Evolutionary conservation across 2,113 vertebrate species (phyloP), one percentile per base, ranked within the genome.

Genomic region (Megalops atlanticus): DNA sequence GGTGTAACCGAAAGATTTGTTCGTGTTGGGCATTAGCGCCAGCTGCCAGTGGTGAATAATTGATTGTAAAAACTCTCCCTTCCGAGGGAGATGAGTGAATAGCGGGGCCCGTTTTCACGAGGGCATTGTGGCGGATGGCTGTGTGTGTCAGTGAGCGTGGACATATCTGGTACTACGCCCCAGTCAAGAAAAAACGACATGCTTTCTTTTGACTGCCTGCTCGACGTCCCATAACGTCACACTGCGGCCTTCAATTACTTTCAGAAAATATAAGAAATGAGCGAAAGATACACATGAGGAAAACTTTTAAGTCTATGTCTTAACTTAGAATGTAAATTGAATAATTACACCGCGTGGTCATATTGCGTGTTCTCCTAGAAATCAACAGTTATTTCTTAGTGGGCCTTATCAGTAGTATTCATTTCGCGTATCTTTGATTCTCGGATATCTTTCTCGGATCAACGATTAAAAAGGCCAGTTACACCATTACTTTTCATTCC

Each of bases 1-100:
- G 87, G 87, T 92, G 91, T 92, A 92, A 92, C 90, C 84, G 90
- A 90, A 89, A 92, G 89, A 92, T 91, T 90, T 89, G 88, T 92
- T 91, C 90, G 84, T 92, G 92, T 92, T 77, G 87, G 88, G 88
- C 91, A 92, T 91, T 89, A 92, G 86, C 77, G 85, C 89, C 86
- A 89, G 89, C 90, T 91, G 90, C 89, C 89, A 82, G 79, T 86
- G 85, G 87, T 93, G 91, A 93, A 93, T 93, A 90, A 92, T 92
- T 92, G 92, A 93, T 92, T 89, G 87, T 80, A 89, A 86, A 89
- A 92, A 88, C 87, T 85, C 76, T 86, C 81, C 80, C 78, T 87
- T 90, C 82, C 85, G 81, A 86, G 88, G 89, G 82, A 71, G 88
- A 88, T 89, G 88, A 86, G 82, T 74, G 86, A 88, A 84, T 77